Percentiles rank a stretch among this genome's conserved stretches.
Conservation (phyloP, 2,888 invertebrate species). For the Erebia palarica region DNA sequence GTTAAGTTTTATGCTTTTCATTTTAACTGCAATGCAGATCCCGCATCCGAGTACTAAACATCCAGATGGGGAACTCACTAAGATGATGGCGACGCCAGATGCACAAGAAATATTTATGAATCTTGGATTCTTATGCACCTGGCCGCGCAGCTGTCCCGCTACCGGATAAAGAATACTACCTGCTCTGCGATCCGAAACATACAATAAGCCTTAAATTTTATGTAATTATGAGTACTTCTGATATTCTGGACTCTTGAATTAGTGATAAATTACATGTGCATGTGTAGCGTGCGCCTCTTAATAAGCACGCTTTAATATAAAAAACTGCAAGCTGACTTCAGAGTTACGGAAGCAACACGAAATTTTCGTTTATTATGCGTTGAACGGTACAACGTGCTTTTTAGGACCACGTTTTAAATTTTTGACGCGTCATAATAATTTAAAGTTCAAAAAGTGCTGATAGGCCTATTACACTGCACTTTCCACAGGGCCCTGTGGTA, state of each 20-base stretch:
- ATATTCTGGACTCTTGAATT: not conserved
- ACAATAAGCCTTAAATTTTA: constrained; percentile 25
- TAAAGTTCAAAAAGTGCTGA: not conserved
- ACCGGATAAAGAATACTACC: constrained; percentile 30
- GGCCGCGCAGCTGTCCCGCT: constrained; percentile 34
- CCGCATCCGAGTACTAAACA: constrained; percentile 2
- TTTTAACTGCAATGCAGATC: constrained; percentile 2
- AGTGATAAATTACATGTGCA: constrained; percentile 7
- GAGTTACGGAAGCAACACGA: not conserved
- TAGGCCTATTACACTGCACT: too few relatives aligned
- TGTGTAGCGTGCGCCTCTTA: not conserved
- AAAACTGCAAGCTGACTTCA: constrained; percentile 9
- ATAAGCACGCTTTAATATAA: not conserved
- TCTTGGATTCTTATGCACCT: constrained; percentile 33
- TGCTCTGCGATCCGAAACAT: constrained; percentile 31
- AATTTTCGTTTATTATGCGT: not conserved
- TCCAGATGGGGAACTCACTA: constrained; percentile 11
- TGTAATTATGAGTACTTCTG: constrained; percentile 19
- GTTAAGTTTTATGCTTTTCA: not conserved
- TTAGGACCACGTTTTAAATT: not conserved
- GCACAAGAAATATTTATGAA: constrained; percentile 36
- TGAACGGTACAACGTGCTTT: not conserved
- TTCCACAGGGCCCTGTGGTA: too few relatives aligned
- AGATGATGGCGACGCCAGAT: constrained; percentile 33
- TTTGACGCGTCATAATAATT: not conserved